Percentiles rank a stretch among this genome's conserved stretches.
Conservation (phyloP, 2,888 invertebrate genomes). For the Oxycera nigricornis region DNA sequence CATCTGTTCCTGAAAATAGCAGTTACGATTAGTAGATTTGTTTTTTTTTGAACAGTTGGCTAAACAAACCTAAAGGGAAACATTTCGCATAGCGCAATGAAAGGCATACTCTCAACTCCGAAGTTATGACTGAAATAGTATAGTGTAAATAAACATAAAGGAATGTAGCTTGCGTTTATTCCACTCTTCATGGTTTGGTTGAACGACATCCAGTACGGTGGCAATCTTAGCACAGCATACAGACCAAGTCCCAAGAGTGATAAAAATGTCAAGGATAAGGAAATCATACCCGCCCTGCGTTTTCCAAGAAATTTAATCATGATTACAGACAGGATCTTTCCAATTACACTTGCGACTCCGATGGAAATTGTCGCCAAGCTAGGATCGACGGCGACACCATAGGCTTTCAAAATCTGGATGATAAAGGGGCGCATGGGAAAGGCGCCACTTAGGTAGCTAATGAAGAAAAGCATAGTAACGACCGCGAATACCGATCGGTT, state of each 20-base stretch:
- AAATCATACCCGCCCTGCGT: slow-evolving; percentile 62
- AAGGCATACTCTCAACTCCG: slow-evolving; percentile 62
- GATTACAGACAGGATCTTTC: slow-evolving; percentile 60
- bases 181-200: slow-evolving; percentile 50
- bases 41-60: background rate
- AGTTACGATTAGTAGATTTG: no score
- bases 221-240: slow-evolving; percentile 60
- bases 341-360: slow-evolving; percentile 62
- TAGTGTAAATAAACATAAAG: slow-evolving; percentile 53
- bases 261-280: slow-evolving; percentile 61
- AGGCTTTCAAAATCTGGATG: slow-evolving; percentile 64
- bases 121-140: slow-evolving; percentile 45
- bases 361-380: slow-evolving; percentile 65
- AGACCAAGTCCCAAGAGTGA: slow-evolving; percentile 60
- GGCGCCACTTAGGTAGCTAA: slow-evolving; percentile 64
- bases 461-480: slow-evolving; percentile 65
- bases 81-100: slow-evolving; percentile 67
- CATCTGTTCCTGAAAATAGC: background rate
- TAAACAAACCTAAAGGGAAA: slow-evolving; percentile 65
- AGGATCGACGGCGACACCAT: slow-evolving; percentile 54
- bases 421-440: slow-evolving; percentile 65
- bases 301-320: slow-evolving; percentile 63
- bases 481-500: slow-evolving; percentile 64
- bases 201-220: slow-evolving; percentile 62
- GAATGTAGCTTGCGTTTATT: slow-evolving; percentile 47